Evolutionary conservation across 1,140 invertebrate genomes (phyloP).

Genomic region (Bilobella aurantiaca): DNA sequence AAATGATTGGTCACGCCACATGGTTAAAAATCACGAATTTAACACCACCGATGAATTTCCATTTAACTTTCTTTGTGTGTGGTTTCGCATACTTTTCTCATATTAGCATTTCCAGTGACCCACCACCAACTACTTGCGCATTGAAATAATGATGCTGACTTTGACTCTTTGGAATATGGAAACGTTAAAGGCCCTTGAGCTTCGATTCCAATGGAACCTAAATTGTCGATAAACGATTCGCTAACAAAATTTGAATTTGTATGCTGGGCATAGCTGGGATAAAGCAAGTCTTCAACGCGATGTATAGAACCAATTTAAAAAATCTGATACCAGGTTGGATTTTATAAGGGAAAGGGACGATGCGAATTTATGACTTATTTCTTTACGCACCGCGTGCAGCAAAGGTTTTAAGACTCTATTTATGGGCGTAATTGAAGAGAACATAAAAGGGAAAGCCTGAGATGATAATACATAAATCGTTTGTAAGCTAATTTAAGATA

Average conservation of each 20-base stretch:
- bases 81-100: not conserved
- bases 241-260: too few species aligned
- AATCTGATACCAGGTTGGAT: not conserved
- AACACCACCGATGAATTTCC: not conserved
- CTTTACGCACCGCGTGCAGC: not conserved
- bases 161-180: too few species aligned
- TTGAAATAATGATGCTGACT: too few species aligned
- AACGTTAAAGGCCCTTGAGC: too few species aligned
- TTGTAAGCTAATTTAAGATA: too few species aligned
- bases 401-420: not conserved
- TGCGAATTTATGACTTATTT: not conserved
- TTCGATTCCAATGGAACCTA: too few species aligned
- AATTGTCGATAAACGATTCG: too few species aligned
- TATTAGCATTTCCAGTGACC: constrained; percentile 1
- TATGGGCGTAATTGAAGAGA: not conserved
- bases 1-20: constrained; percentile 7
- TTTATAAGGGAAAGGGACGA: not conserved
- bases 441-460: too few species aligned
- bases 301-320: not conserved
- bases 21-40: constrained; percentile 3
- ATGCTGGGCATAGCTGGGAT: too few species aligned
- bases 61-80: not conserved
- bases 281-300: too few species aligned
- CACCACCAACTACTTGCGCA: too few species aligned
- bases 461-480: too few species aligned